phyloP scores from a whole-genome alignment of 1,140 invertebrate species.

The Pemphigus obesinymphae region DNA sequence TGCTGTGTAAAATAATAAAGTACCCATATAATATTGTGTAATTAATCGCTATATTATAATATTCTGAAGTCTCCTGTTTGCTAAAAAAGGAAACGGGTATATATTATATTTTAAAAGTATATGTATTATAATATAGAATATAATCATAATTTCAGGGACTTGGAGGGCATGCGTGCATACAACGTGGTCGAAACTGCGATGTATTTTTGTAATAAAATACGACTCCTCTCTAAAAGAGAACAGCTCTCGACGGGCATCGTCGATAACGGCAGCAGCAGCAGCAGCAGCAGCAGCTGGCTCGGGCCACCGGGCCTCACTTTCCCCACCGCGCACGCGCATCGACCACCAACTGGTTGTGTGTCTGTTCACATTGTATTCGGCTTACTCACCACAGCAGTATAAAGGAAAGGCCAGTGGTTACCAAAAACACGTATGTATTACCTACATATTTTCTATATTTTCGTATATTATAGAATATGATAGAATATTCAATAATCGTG shows the following conservation, averaged over 20 bases:
- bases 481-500: too few relatives aligned
- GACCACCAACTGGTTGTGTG: conserved; percentile 21
- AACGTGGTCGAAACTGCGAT: background rate
- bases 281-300: background rate
- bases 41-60: too few relatives aligned
- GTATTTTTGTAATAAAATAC: background rate
- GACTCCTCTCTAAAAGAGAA: background rate
- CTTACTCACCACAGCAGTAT: conserved; percentile 35
- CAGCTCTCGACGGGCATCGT: background rate
- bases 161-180: background rate
- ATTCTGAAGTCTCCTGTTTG: too few relatives aligned
- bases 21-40: too few relatives aligned
- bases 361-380: conserved; percentile 35
- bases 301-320: conserved; percentile 8
- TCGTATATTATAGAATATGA: too few relatives aligned
- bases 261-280: background rate
- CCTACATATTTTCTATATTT: too few relatives aligned
- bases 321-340: conserved; percentile 28
- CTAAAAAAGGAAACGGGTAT: too few relatives aligned
- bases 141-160: background rate
- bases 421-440: background rate
- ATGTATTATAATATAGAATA: background rate
- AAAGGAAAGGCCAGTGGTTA: background rate
- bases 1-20: too few relatives aligned
- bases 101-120: too few relatives aligned